Base-by-base conservation (phyloP, 2,113 vertebrate species). In the Oreotrochilus melanogaster region DNA sequence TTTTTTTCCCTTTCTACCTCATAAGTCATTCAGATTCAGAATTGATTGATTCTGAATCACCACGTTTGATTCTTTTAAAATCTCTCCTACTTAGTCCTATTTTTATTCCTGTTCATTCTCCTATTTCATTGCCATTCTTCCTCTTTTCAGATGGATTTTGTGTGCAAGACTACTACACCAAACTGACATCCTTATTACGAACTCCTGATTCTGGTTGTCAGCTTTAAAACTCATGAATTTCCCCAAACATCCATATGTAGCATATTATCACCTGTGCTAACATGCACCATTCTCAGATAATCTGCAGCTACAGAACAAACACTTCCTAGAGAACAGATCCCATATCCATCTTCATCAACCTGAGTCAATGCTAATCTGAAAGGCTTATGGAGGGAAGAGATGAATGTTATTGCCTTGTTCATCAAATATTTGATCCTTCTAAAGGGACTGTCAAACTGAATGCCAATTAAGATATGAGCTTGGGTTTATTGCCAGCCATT, bases 261-360 rank as follows among this genome's bases (percentile, higher is more conserved):
- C 10, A 25, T 14, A 48, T 27, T 14, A 48, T 27, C 83, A 62
- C 27, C 80, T 85, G 51, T 9, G 15, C 35, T 69, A 78, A 78
- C 81, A 75, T 10, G n/a, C 43, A 30, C 18, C 4, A 0, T 71
- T 58, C 88, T 60, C 6, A 51, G 82, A 73, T 74, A 80, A 94
- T 48, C 81, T 61, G 50, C 69, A 79, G 42, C 67, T 94, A n/a
- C 69, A 71, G 82, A 90, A 53, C 60, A 92, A 89, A 79, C 72
- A 48, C 62, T 66, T 95, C 78, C 67, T 47, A 66, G 71, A 56
- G 51, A 92, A 82, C 10, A 80, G 89, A 91, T 93, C 78, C 92
- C 47, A 62, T 82, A 96, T 93, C 92, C 89, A 88, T 96, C 92
- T 94, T 96, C 89, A 96, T 93, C 96, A 95, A 23, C 75, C 28